Evolutionary conservation across 2,888 invertebrate genomes (phyloP).

Genomic region (Pinctada fucata): DNA sequence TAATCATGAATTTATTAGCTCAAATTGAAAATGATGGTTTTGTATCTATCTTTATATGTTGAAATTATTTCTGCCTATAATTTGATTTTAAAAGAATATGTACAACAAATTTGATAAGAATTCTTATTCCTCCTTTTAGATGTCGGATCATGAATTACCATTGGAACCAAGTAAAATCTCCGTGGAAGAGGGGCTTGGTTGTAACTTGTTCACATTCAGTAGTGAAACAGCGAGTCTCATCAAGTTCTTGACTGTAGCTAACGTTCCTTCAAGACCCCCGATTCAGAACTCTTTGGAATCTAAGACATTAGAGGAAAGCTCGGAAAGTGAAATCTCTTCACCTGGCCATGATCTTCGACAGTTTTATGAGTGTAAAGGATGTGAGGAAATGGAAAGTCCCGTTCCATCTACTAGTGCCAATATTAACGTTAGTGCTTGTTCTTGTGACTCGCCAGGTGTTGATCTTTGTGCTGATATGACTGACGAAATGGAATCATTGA

Average conservation of each 20-base stretch:
- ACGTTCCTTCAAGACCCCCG: slow-evolving; percentile 22
- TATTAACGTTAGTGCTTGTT: neutral
- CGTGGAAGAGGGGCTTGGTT: slow-evolving; percentile 45
- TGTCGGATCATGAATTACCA: neutral
- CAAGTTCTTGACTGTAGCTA: slow-evolving; percentile 62
- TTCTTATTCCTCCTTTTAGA: neutral
- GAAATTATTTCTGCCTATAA: too few relatives aligned
- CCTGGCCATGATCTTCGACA: neutral
- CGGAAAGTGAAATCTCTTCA: neutral
- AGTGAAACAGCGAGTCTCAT: slow-evolving; percentile 66
- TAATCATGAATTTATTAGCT: too few relatives aligned
- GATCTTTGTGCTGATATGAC: neutral
- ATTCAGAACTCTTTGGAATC: neutral
- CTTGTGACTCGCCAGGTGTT: neutral
- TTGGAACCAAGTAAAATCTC: neutral
- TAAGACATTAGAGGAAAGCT: neutral
- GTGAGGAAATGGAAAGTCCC: neutral
- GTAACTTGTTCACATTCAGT: slow-evolving; percentile 60
- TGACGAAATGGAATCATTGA: neutral
- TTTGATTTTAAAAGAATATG: too few relatives aligned
- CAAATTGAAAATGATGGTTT: too few relatives aligned
- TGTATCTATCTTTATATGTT: too few relatives aligned
- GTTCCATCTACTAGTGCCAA: neutral
- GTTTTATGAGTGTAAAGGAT: neutral
- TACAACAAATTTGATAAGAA: neutral